Conservation (phyloP, 2,797 vertebrate species). For the Alexandromys oeconomus region DNA sequence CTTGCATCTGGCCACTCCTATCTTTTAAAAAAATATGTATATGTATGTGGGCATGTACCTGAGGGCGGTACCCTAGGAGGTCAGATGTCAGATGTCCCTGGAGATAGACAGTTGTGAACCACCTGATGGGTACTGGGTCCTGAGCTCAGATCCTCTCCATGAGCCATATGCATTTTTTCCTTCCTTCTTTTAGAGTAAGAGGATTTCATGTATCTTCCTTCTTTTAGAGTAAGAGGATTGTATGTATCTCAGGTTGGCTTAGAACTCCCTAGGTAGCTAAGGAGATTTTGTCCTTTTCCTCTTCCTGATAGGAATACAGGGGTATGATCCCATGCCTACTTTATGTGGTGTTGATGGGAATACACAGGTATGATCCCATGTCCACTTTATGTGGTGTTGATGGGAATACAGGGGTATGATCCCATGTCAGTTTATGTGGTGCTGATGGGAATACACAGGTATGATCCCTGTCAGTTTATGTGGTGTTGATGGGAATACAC, state of each 20-base stretch:
- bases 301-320: background rate
- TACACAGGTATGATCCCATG: too few relatives aligned
- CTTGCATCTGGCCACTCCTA: background rate
- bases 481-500: too few relatives aligned
- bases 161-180: background rate
- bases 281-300: too few relatives aligned
- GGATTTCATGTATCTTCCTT: background rate
- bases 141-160: background rate
- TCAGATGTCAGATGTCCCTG: background rate
- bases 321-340: too few relatives aligned
- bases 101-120: background rate
- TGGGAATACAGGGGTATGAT: too few relatives aligned
- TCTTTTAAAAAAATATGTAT: background rate
- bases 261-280: background rate
- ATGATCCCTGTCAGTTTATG: too few relatives aligned
- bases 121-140: background rate
- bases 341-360: too few relatives aligned
- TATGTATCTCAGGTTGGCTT: background rate
- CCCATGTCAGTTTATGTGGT: too few relatives aligned
- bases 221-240: background rate
- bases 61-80: background rate
- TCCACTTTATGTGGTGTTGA: too few relatives aligned
- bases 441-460: too few relatives aligned
- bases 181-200: background rate
- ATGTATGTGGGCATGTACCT: too few relatives aligned